Evolutionary conservation across 2,888 invertebrate species (phyloP).

Genomic region (Campoplex capitator): DNA sequence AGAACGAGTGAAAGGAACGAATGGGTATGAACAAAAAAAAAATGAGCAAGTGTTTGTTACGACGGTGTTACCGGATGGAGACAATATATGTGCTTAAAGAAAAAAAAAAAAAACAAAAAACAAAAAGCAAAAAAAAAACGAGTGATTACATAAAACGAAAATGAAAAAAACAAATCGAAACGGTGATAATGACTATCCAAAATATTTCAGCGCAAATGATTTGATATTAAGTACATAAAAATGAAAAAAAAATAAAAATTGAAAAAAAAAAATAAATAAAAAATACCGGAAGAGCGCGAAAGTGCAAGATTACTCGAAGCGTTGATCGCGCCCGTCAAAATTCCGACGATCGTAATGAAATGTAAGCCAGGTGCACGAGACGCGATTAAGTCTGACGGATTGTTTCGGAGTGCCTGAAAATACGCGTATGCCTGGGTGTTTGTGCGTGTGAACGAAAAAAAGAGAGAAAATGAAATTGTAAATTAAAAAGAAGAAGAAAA

Average conservation of each 20-base stretch:
- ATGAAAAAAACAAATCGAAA: constrained; percentile 44
- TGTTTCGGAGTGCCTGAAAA: constrained; percentile 48
- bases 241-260: constrained; percentile 33
- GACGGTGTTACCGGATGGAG: constrained; percentile 51
- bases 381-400: constrained; percentile 39
- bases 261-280: constrained; percentile 24
- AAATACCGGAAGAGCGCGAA: constrained; percentile 46
- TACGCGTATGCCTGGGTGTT: constrained; percentile 7
- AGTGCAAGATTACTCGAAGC: constrained; percentile 70
- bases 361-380: constrained; percentile 1
- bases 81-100: constrained; percentile 65
- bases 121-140: too few relatives aligned
- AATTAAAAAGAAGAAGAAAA: constrained; percentile 24
- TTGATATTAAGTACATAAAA: constrained; percentile 45
- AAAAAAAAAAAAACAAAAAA: constrained; percentile 30
- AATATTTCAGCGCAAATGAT: constrained; percentile 57
- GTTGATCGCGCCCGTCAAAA: constrained; percentile 32
- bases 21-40: constrained; percentile 54
- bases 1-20: constrained; percentile 56
- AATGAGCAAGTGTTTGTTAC: constrained; percentile 53
- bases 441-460: constrained; percentile 11
- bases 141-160: constrained; percentile 48
- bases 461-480: constrained; percentile 49
- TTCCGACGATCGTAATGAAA: constrained; percentile 15
- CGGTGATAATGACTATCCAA: constrained; percentile 59